These are phyloP conservation scores for Trematomus loennbergii DNA, from an alignment of 2,113 vertebrate species.

Conservation along the genomic window DNA sequence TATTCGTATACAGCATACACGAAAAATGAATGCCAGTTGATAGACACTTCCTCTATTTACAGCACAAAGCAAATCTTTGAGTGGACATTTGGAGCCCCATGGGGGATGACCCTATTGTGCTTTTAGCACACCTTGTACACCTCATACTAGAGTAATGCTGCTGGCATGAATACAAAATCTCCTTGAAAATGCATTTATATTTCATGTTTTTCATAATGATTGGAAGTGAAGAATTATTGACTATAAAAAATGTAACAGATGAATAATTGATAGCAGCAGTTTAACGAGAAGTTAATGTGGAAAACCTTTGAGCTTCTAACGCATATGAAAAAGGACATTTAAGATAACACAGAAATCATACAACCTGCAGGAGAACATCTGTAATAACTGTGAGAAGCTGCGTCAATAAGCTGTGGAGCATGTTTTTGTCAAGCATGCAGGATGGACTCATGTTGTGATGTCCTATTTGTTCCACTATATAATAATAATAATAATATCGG, in stretches of 20 bases:
- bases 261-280: constrained; percentile 14
- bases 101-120: background rate
- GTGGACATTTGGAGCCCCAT: background rate
- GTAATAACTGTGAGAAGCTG: too few species aligned
- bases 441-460: background rate
- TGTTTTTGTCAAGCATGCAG: background rate
- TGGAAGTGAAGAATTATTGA: background rate
- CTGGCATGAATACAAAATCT: background rate
- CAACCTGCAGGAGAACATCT: background rate
- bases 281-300: background rate
- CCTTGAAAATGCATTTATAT: background rate
- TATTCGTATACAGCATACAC: constrained; percentile 4
- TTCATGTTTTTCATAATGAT: constrained; percentile 4
- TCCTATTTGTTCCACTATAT: background rate
- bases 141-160: background rate
- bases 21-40: constrained; percentile 13
- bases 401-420: background rate
- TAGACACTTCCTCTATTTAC: background rate
- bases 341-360: background rate
- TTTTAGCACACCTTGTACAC: background rate
- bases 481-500: too few species aligned
- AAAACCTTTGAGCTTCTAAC: background rate
- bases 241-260: background rate
- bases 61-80: background rate
- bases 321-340: background rate